Evolutionary conservation across 1,140 invertebrate genomes (phyloP).

Genomic region (Prorops nasuta): DNA sequence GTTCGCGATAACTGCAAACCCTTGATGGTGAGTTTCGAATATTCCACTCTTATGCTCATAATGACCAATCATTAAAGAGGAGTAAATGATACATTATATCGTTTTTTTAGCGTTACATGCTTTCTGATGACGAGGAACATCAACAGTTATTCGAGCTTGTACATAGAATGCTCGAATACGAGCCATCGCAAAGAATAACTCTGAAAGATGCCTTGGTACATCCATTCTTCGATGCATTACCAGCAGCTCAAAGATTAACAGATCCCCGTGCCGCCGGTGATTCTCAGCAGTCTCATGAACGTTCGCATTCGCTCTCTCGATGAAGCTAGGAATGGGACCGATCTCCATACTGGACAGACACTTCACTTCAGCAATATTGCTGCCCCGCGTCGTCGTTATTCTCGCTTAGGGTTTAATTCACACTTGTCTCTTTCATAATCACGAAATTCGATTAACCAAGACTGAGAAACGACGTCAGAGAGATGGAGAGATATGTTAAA

Average conservation of each 20-base stretch:
- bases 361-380: constrained; percentile 24
- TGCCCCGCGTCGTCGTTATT: constrained; percentile 17
- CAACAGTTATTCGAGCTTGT: constrained; percentile 92
- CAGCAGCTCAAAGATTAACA: constrained; percentile 69
- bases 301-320: constrained; percentile 65
- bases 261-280: constrained; percentile 57
- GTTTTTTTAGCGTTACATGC: constrained; percentile 83
- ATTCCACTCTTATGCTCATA: no score
- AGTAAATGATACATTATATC: no score
- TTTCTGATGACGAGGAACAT: constrained; percentile 86
- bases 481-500: no score
- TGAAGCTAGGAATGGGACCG: constrained; percentile 58
- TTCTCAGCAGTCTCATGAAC: constrained; percentile 55
- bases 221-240: constrained; percentile 89
- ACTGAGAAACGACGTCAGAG: no score
- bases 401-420: constrained; percentile 10
- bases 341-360: constrained; percentile 41
- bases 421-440: constrained; percentile 7
- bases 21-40: constrained; percentile 72
- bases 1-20: constrained; percentile 98
- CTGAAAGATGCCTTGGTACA: constrained; percentile 87
- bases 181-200: constrained; percentile 85
- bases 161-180: constrained; percentile 94
- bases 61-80: no score
- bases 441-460: constrained; percentile 21